These are phyloP conservation scores for Ptyas mucosa DNA, from an alignment of 2,113 vertebrate species.

Conservation along the genomic window DNA sequence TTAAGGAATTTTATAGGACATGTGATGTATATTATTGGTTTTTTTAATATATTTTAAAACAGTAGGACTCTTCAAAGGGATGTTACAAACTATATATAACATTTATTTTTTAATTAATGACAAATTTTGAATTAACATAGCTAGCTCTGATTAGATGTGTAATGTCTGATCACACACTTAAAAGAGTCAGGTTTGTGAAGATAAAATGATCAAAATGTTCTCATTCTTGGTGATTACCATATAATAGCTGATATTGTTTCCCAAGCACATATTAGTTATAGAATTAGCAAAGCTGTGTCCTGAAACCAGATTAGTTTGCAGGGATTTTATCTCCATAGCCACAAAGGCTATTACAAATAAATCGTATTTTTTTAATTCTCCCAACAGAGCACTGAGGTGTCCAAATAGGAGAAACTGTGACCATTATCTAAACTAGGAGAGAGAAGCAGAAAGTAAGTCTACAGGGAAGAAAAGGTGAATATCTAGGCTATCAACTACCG, in stretches of 20 bases:
- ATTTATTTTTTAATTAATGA: background rate
- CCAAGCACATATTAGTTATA: background rate
- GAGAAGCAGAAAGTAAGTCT: conserved; percentile 11
- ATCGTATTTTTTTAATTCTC: background rate
- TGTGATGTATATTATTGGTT: background rate
- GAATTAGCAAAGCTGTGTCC: conserved; percentile 14
- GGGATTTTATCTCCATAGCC: conserved; percentile 8
- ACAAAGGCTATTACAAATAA: background rate
- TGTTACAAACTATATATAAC: conserved; percentile 16
- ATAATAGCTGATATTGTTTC: conserved; percentile 18
- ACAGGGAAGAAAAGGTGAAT: conserved; percentile 17
- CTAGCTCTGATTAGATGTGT: background rate
- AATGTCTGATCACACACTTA: conserved; percentile 19
- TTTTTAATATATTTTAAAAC: background rate
- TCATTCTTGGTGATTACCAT: conserved; percentile 7
- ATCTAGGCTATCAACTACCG: background rate
- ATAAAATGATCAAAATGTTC: conserved; percentile 14
- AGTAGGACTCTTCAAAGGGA: background rate
- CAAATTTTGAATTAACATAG: no score
- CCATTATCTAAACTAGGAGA: conserved; percentile 12
- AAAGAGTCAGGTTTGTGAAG: conserved; percentile 6
- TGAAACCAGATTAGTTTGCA: conserved; percentile 19
- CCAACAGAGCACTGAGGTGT: background rate
- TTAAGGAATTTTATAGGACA: background rate
- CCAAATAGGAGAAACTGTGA: background rate